Evolutionary conservation across 2,113 vertebrate species (phyloP).

Genomic region (Neoarius graeffei): DNA sequence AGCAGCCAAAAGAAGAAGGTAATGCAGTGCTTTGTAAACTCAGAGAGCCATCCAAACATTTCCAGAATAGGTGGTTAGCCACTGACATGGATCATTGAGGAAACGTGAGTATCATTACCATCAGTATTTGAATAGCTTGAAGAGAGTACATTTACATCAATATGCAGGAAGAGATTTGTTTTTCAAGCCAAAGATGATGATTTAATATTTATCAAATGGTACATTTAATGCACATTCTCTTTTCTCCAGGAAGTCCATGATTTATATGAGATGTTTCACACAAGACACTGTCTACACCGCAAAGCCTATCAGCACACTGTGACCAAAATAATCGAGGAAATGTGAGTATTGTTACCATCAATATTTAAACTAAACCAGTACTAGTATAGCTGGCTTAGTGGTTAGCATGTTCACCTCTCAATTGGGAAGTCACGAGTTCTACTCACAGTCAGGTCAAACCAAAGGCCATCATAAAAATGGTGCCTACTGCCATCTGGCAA

Average conservation of each 20-base stretch:
- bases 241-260: constrained; percentile 83
- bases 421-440: too few species aligned
- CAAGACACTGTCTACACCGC: constrained; percentile 84
- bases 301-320: constrained; percentile 94
- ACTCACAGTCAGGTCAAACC: too few species aligned
- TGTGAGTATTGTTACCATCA: constrained; percentile 77
- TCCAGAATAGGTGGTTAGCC: too few species aligned
- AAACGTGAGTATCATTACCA: too few species aligned
- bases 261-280: constrained; percentile 95
- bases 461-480: too few species aligned
- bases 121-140: neutral
- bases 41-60: too few species aligned
- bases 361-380: neutral
- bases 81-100: too few species aligned
- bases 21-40: too few species aligned
- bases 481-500: too few species aligned
- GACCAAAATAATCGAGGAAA: constrained; percentile 88
- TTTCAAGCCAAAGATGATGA: neutral
- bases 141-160: neutral
- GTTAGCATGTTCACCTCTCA: too few species aligned
- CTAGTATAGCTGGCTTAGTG: neutral
- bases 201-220: neutral
- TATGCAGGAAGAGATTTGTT: too few species aligned
- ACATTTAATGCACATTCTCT: neutral
- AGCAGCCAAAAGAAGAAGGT: too few species aligned